Base-by-base conservation (phyloP, 2,888 invertebrate genomes). In the Nematopogon swammerdamellus region DNA sequence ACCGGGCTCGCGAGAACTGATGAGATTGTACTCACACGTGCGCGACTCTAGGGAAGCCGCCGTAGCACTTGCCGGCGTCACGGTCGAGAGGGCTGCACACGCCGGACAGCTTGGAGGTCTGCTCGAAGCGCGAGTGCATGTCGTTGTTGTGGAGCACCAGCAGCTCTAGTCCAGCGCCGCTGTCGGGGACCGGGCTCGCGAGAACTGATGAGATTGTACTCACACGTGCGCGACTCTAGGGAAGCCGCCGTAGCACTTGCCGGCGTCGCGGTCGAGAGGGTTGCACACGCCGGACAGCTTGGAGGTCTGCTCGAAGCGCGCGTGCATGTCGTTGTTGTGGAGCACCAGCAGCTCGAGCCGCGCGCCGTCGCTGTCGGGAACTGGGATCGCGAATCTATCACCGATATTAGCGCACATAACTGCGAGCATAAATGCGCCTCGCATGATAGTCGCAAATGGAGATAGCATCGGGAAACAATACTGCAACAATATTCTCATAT, bases 251-350 rank as follows among this genome's bases (percentile, higher is more conserved):
- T 88, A 92, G 68, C 95, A 95, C 51, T 84, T 82, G 1, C 83
- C 80, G 0, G 70, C 80, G 2, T 80, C 74, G 5, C 81, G 70
- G 48, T 85, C 83, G 4, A 72, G 75, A 0, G 65, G 59, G 1
- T 79, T 77, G 58, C 86, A 86, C 18, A 70, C 72, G 0, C 88
- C 87, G 18, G 89, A 87, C 50, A 82, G 76, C 52, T 80, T 81
- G 20, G 88, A 88, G 0, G 91, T 91, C 69, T 95, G 87, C 53
- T 92, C 90, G 60, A 90, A 92, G 53, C 89, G 82, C 1, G 92
- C 87, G 65, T 96, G 95, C 85, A 95, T 91, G 64, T 96, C 95
- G 68, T 95, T 96, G 58, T 92, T 94, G 70, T 96, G 95, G 1
- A 95, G 70, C 49, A 95, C 85, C 1, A 89, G 82, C 45, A 95